Evolutionary conservation across 2,888 invertebrate genomes (phyloP), one percentile per base, ranked within the genome.

Genomic region (Homarus gammarus): DNA sequence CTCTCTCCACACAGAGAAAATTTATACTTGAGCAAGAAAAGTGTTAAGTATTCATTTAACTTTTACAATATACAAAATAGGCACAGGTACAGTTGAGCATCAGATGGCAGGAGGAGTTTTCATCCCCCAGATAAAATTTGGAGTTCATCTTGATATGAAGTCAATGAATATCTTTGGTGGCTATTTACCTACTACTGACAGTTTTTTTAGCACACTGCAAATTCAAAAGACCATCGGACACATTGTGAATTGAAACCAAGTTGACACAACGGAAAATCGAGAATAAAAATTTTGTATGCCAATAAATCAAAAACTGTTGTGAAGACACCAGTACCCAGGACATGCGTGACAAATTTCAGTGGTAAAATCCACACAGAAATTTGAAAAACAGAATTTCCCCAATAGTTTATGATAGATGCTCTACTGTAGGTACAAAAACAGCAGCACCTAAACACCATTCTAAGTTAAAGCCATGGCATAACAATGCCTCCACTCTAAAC

Each of bases 71-170:
- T n/a, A 8, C 22, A 64, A 64, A 64, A 64, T 27, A 64, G 64
- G 64, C 64, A 64, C 27, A 64, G 27, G 64, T 64, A 64, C 64
- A 64, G 64, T 27, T 64, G 64, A 64, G 64, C 64, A 64, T 64
- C 64, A 56, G n/a, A n/a, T 44, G 12, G 5, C 6, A 44, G 44
- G 44, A 64, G 27, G 27, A 64, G 64, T n/a, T 64, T 64, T 27
- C 27, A 64, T 64, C 22, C 64, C 64, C 27, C 64, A 31, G 27
- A 27, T n/a, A 64, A 27, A 64, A 64, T 22, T n/a, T 64, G 64
- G 22, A 64, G 10, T 64, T 10, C 22, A 18, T 0, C 56, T 56
- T 56, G 56, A 15, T 49, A 49, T 49, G 15, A n/a, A n/a, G 15
- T 49, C 56, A 18, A 56, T 18, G 22, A 27, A 2, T 0, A n/a